Evolutionary conservation across 2,113 vertebrate genomes (phyloP), one percentile per base, ranked within the genome.

Genomic region (Gopherus evgoodei): DNA sequence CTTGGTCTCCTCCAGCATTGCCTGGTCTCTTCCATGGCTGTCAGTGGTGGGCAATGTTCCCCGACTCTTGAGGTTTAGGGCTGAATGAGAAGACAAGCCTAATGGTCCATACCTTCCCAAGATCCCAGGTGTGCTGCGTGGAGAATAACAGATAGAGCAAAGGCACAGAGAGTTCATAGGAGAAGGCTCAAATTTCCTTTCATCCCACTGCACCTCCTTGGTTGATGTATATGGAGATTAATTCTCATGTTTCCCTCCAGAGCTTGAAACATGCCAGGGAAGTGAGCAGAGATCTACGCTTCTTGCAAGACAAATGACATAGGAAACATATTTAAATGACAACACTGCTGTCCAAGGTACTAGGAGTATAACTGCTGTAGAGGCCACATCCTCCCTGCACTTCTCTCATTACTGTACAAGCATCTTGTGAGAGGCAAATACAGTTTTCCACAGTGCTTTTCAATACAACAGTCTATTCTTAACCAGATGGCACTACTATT

Each of bases 321-420:
- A 42, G 76, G 88, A 50, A 53, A 91, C 42, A 47, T 2, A 81
- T 13, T 11, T 49, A 5, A 62, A 47, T 72, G 91, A 52, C 69
- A 35, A 49, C 57, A 54, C 57, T 93, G 93, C 93, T 95, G 95
- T 81, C 95, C 88, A 91, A 90, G 86, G 95, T 86, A 81, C 93
- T 59, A 13, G 81, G 57, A n/a, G 2, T 29, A 2, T n/a, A 17
- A 19, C 90, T 1, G 12, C 4, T 52, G 44, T 35, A 65, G 35
- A 47, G 31, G 25, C 35, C 69, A 88, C 31, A n/a, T n/a, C 35
- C 22, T 54, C 1, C 24, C 89, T 42, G 2, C 5, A 42, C 31
- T 11, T 2, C 53, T 3, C 19, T 44, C 29, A 49, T 1, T 44
- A 3, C 29, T 4, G 14, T 27, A 35, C 10, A 0, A 27, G 1